A percentile compares a stretch with the other conserved stretches of the same genome.
Evolutionary conservation across 2,888 invertebrate genomes (phyloP).

Genomic region (Lasioglossum calceatum): DNA sequence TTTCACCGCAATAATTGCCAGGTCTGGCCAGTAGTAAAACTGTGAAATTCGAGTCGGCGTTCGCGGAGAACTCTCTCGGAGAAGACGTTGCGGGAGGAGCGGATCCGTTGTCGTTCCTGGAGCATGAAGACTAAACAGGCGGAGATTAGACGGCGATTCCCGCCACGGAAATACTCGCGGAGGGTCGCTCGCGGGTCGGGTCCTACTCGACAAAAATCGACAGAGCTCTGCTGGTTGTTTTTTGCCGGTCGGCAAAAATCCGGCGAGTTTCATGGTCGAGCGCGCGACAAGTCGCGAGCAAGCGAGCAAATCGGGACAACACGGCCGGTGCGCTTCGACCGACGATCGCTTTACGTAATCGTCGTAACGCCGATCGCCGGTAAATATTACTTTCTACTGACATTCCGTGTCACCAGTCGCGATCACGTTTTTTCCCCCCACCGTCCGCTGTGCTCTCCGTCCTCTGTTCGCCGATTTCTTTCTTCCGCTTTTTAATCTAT

Average conservation of each 20-base stretch:
- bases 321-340: conserved; percentile 53
- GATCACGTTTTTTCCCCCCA: background rate
- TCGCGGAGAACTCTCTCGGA: background rate
- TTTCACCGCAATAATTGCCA: conserved; percentile 52
- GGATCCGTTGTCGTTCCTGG: background rate
- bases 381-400: conserved; percentile 72
- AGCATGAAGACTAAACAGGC: conserved; percentile 1
- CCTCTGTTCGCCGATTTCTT: background rate
- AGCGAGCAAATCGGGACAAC: conserved; percentile 68
- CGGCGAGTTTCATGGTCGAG: conserved; percentile 70
- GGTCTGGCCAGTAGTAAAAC: conserved; percentile 41
- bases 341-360: conserved; percentile 66
- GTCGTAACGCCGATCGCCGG: conserved; percentile 52
- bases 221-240: conserved; percentile 30
- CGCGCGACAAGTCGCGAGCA: conserved; percentile 64
- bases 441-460: background rate
- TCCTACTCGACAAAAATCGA: conserved; percentile 57
- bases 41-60: conserved; percentile 37
- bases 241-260: conserved; percentile 67
- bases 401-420: conserved; percentile 63
- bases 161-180: background rate
- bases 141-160: conserved; percentile 30
- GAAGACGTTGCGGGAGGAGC: background rate
- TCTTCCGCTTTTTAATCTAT: background rate
- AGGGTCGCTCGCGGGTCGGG: conserved; percentile 33